Evolutionary conservation across 2,797 vertebrate genomes (phyloP).

Genomic region (Pagetopsis macropterus): DNA sequence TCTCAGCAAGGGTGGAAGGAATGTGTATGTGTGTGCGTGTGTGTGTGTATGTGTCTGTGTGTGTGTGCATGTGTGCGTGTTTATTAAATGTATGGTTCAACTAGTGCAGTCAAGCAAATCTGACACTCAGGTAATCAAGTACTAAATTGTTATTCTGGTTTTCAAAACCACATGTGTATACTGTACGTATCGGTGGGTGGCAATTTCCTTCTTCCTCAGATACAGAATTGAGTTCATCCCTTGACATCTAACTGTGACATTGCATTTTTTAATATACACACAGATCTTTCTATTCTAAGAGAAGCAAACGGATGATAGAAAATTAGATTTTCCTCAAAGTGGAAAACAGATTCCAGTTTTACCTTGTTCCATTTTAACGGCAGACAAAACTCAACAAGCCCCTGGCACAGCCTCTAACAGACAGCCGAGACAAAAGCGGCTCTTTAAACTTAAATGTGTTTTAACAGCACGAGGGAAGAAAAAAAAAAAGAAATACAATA

Average conservation of each 20-base stretch:
- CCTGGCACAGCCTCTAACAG: conserved; percentile 67
- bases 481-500: conserved; percentile 48
- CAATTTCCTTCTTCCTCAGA: conserved; percentile 22
- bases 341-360: conserved; percentile 56
- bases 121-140: conserved; percentile 75
- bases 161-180: conserved; percentile 69
- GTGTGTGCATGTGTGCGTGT: conserved; percentile 38
- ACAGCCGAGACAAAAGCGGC: conserved; percentile 52
- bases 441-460: conserved; percentile 70
- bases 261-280: conserved; percentile 17
- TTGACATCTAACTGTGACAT: conserved; percentile 24
- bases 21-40: conserved; percentile 20
- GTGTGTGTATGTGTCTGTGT: conserved; percentile 4
- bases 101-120: conserved; percentile 77
- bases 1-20: conserved; percentile 65
- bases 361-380: conserved; percentile 46
- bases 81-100: conserved; percentile 66
- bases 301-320: conserved; percentile 37
- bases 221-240: conserved; percentile 31
- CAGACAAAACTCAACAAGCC: conserved; percentile 68
- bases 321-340: conserved; percentile 48
- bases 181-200: conserved; percentile 72
- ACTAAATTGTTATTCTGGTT: conserved; percentile 78
- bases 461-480: conserved; percentile 43
- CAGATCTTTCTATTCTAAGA: conserved; percentile 35